phyloP scores from a whole-genome alignment of 2,888 invertebrate genomes.

The Tachina grossa region DNA sequence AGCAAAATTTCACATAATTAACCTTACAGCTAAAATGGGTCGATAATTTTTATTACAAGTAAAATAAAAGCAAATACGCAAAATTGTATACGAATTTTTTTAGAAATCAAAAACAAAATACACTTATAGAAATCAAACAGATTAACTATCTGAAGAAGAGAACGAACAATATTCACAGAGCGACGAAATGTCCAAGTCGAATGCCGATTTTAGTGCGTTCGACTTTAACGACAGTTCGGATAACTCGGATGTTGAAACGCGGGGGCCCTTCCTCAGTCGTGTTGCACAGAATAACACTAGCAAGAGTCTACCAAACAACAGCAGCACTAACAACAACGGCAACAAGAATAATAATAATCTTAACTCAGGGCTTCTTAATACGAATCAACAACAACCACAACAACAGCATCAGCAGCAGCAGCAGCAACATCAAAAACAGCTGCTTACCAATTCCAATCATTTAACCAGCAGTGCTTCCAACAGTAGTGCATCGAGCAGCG shows the following conservation, averaged over 20 bases:
- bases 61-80: not conserved
- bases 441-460: slow-evolving; percentile 74
- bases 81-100: slow-evolving; percentile 56
- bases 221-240: slow-evolving; percentile 82
- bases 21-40: slow-evolving; percentile 33
- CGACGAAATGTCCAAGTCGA: slow-evolving; percentile 77
- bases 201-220: slow-evolving; percentile 82
- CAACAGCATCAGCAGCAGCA: slow-evolving; percentile 33
- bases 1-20: slow-evolving; percentile 18
- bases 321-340: slow-evolving; percentile 60
- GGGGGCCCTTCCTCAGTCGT: slow-evolving; percentile 80
- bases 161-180: slow-evolving; percentile 31
- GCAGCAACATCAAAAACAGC: slow-evolving; percentile 71
- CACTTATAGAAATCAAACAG: slow-evolving; percentile 1
- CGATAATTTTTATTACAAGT: slow-evolving; percentile 1
- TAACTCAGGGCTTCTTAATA: slow-evolving; percentile 67
- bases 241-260: slow-evolving; percentile 81
- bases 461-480: slow-evolving; percentile 75
- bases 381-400: slow-evolving; percentile 63
- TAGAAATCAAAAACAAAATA: not conserved
- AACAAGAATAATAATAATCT: slow-evolving; percentile 70
- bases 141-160: slow-evolving; percentile 17
- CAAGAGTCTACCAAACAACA: slow-evolving; percentile 65
- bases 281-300: slow-evolving; percentile 74
- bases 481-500: slow-evolving; percentile 72